phyloP scores from a whole-genome alignment of 2,113 vertebrate species.

The Stegastes partitus region DNA sequence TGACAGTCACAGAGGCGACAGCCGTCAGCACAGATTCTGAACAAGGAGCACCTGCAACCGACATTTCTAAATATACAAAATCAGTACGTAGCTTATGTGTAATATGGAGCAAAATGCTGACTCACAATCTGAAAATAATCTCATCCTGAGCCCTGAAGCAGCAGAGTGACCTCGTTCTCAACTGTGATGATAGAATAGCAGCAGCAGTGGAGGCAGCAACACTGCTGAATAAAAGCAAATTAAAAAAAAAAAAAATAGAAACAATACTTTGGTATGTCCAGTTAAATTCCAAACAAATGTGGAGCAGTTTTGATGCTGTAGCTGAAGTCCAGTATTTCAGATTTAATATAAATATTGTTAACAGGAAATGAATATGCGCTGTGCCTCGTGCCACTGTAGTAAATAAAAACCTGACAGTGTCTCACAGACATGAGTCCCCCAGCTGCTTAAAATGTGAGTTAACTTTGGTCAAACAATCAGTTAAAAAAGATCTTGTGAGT shows the following conservation, averaged over 20 bases:
- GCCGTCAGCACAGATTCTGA: background rate
- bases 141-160: background rate
- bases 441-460: no score
- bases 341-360: background rate
- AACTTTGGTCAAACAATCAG: no score
- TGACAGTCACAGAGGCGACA: conserved; percentile 1
- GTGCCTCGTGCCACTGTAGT: background rate
- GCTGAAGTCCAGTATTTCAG: background rate
- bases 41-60: background rate
- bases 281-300: background rate
- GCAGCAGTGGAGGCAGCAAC: background rate
- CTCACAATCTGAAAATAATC: conserved; percentile 10
- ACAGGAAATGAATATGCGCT: background rate
- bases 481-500: no score
- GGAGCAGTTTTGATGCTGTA: background rate
- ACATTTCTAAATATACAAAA: background rate
- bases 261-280: background rate
- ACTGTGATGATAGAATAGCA: background rate
- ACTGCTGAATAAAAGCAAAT: background rate
- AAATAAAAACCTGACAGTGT: background rate
- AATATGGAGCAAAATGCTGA: conserved; percentile 1
- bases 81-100: background rate
- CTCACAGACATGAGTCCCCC: no score
- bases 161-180: conserved; percentile 15
- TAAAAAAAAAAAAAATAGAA: background rate